phyloP scores from a whole-genome alignment of 2,113 vertebrate species.

The Agelaius tricolor region DNA sequence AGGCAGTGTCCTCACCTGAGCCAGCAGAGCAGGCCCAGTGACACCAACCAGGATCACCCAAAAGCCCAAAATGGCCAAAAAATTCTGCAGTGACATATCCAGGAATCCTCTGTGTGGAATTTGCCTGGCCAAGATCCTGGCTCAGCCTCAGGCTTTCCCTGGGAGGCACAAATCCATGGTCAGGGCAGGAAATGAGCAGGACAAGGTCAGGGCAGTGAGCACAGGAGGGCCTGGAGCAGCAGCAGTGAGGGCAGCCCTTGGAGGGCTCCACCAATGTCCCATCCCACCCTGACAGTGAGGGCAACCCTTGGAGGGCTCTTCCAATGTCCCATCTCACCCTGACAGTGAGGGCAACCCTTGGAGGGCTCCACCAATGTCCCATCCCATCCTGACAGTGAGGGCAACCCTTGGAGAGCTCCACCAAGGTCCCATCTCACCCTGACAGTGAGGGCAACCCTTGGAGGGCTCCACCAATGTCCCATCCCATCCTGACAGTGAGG shows the following conservation, averaged over 20 bases:
- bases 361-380: no score
- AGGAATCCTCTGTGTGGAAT: not conserved
- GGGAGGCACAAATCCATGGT: not conserved
- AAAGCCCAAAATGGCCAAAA: not conserved
- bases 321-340: no score
- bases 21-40: not conserved
- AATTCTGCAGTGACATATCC: not conserved
- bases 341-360: no score
- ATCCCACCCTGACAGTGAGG: no score
- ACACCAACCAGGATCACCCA: not conserved
- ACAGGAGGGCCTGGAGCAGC: not conserved
- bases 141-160: not conserved
- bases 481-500: no score
- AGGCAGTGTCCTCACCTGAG: not conserved
- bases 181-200: not conserved
- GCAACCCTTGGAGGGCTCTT: no score
- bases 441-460: no score
- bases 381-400: no score
- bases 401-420: no score
- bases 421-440: no score
- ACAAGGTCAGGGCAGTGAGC: not conserved
- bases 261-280: no score
- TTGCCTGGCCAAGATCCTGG: not conserved
- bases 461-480: no score
- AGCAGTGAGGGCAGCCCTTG: not conserved